phyloP scores from a whole-genome alignment of 2,113 vertebrate species.

The Oncorhynchus mykiss region DNA sequence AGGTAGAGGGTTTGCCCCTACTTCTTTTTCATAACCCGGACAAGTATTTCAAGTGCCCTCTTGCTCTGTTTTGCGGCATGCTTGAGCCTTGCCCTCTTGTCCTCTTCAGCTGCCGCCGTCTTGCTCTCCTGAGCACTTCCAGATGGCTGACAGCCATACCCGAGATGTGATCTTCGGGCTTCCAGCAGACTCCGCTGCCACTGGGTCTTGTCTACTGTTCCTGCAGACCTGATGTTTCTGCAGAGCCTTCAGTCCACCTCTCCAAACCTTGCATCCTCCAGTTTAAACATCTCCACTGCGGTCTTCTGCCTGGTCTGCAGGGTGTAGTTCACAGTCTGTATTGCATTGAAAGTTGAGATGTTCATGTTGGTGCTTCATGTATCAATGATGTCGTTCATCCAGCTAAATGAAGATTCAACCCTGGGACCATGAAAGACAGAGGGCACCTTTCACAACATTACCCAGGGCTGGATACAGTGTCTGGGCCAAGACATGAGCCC shows the following conservation, averaged over 20 bases:
- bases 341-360: conserved; percentile 22
- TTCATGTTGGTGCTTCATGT: conserved; percentile 26
- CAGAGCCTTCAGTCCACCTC: conserved; percentile 23
- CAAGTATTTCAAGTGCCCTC: conserved; percentile 6
- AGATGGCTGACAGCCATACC: conserved; percentile 15
- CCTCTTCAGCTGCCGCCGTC: conserved; percentile 18
- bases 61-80: conserved; percentile 14
- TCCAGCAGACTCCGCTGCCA: background rate
- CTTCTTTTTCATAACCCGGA: conserved; percentile 9
- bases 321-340: conserved; percentile 26
- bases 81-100: conserved; percentile 20
- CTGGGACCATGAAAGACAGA: conserved; percentile 25
- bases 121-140: conserved; percentile 29
- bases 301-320: conserved; percentile 28
- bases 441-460: conserved; percentile 1
- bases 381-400: conserved; percentile 24
- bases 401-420: conserved; percentile 22
- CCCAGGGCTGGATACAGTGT: conserved; percentile 15
- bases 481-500: conserved; percentile 22
- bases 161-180: background rate
- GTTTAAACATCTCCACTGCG: conserved; percentile 20
- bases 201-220: conserved; percentile 10
- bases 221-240: conserved; percentile 24
- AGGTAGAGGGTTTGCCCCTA: background rate
- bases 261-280: conserved; percentile 17